Base-by-base conservation (phyloP, 1,140 invertebrate species). In the Neodiprion fabricii region DNA sequence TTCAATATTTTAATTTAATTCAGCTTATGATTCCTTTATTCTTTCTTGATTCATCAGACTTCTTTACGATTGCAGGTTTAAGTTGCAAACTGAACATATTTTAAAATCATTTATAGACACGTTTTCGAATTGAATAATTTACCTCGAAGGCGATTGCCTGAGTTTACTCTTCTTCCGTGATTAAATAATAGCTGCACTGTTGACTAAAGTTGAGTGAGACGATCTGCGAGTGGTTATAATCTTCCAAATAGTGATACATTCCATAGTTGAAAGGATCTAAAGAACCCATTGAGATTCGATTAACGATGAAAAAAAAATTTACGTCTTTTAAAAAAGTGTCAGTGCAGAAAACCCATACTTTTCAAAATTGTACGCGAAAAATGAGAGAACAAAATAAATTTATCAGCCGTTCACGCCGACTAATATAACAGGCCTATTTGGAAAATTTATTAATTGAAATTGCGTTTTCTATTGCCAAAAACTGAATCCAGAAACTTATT, bases 191-290 rank as follows among this genome's bases (percentile, higher is more conserved):
- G 28, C 28, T 40, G 28, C 14, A 69, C 67, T 11, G 67, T 69
- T 69, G 10, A 21, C 0, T 11, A 11, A 21, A 47, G 11, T 17
- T 21, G 67, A 61, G 53, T 23, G 67, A 69, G 67, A 17, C 5
- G 40, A 7, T 50, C 70, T 48, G 70, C 48, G 78, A 76, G 78
- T 77, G 78, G 82, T 74, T 83, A 40, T 40, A 86, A 85, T 85
- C 85, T 88, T 87, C 86, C 86, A 84, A 84, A 84, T 86, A 86
- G 80, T 81, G 80, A 87, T 87, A 86, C 86, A 87, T 88, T 88
- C 86, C 86, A 87, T 86, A 85, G 78, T 78, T 81, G 78, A 61
- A 61, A 61, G 53, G 53, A 61, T 61, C 11, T 61, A 61, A 61
- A 61, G 11, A 61, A 9, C 9, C 53, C 53, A 17, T 61, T 61